Conservation (phyloP, 1,140 invertebrate species). For the Aleiodes sp. region DNA sequence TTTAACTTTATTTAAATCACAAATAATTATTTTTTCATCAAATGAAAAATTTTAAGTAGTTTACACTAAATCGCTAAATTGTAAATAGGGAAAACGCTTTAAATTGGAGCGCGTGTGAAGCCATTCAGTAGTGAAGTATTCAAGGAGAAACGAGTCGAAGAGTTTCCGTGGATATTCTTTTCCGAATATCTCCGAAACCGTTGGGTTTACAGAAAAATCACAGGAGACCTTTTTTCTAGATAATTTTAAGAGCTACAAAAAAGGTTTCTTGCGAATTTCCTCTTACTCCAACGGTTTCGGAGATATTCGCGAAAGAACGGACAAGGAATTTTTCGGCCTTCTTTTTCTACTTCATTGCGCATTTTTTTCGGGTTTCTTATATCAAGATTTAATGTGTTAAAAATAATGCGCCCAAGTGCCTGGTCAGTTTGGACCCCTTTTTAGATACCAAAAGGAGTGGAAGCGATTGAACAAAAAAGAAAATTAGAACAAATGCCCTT, state of each 20-base stretch:
- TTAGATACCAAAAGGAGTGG: not conserved
- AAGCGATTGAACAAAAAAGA: not conserved
- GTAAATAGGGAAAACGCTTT: not conserved
- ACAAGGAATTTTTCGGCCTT: too few relatives aligned
- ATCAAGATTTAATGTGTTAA: not conserved
- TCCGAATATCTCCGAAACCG: too few relatives aligned
- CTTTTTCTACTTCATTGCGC: too few relatives aligned
- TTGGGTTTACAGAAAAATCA: too few relatives aligned
- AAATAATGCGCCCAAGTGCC: constrained; percentile 1
- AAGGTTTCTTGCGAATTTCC: too few relatives aligned
- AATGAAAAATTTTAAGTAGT: not conserved
- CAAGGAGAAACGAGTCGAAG: too few relatives aligned
- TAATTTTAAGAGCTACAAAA: too few relatives aligned
- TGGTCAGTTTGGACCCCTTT: not conserved
- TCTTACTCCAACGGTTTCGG: not conserved
- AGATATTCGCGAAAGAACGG: too few relatives aligned
- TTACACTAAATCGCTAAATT: not conserved
- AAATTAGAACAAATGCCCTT: not conserved
- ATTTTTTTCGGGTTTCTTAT: not conserved
- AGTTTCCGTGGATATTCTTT: too few relatives aligned
- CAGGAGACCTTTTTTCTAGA: too few relatives aligned
- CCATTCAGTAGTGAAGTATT: too few relatives aligned
- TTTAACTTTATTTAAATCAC: not conserved
- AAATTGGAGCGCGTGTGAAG: not conserved
- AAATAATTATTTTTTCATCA: too few relatives aligned